Conservation (phyloP, 2,113 vertebrate genomes). For the Caranx ignobilis region DNA sequence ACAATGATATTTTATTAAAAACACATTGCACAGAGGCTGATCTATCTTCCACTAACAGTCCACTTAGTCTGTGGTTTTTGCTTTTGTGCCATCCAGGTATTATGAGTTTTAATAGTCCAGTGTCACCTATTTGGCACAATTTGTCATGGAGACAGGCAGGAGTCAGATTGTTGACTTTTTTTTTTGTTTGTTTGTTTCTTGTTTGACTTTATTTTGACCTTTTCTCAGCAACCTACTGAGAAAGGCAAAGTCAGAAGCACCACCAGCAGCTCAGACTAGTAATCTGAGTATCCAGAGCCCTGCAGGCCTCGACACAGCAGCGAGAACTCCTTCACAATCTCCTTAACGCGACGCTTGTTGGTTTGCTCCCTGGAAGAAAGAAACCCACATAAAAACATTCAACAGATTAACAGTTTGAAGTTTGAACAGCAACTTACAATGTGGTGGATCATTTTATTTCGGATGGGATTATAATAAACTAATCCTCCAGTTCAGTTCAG, state of each 20-base stretch:
- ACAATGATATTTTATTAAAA: constrained; percentile 48
- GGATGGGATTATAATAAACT: no score
- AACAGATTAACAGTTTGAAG: neutral
- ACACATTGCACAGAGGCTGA: constrained; percentile 32
- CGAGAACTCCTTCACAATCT: constrained; percentile 96
- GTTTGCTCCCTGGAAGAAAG: constrained; percentile 88
- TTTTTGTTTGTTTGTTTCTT: no score
- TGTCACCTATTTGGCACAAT: neutral
- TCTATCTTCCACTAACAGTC: neutral
- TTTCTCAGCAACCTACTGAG: neutral
- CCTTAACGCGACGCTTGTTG: constrained; percentile 93
- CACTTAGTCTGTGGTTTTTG: constrained; percentile 8
- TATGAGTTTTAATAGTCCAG: constrained; percentile 11
- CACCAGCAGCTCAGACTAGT: constrained; percentile 75
- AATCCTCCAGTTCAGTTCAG: neutral
- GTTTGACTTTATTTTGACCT: neutral
- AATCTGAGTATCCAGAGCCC: constrained; percentile 90
- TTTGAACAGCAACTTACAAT: neutral
- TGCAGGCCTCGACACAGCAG: constrained; percentile 93
- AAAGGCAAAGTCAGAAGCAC: neutral
- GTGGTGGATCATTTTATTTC: neutral
- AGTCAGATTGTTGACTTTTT: neutral
- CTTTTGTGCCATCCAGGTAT: constrained; percentile 17
- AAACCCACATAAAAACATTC: neutral
- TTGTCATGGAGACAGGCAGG: neutral